Conservation (phyloP, 2,888 invertebrate genomes). For the Harpagoxenus sublaevis region DNA sequence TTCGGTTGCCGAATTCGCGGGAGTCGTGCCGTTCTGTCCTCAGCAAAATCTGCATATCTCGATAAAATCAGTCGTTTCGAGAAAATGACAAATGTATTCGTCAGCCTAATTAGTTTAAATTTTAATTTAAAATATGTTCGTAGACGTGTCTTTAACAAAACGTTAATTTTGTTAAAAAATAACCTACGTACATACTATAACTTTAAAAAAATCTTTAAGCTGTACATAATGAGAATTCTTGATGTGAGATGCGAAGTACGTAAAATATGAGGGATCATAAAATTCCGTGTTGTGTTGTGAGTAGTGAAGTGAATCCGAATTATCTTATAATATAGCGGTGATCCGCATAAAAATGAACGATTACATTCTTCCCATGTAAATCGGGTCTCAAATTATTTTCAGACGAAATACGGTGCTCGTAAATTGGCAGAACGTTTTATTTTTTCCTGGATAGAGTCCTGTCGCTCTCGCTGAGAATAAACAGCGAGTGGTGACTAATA, state of each 20-base stretch:
- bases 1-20: neutral
- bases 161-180: neutral
- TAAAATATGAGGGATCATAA: conserved; percentile 16
- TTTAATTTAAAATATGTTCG: neutral
- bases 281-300: neutral
- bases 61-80: neutral
- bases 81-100: neutral
- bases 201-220: neutral
- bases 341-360: conserved; percentile 35
- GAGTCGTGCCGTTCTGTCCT: too few species aligned
- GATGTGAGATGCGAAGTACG: neutral
- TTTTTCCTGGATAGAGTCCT: neutral
- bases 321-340: neutral
- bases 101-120: neutral
- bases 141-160: neutral
- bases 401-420: neutral
- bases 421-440: neutral
- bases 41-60: neutral
- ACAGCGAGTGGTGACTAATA: neutral
- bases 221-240: neutral
- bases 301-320: conserved; percentile 19
- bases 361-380: conserved; percentile 25
- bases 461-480: neutral
- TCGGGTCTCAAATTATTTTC: conserved; percentile 30
- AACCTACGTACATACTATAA: neutral